phyloP scores from a whole-genome alignment of 1,140 invertebrate species.

The Penaeus indicus region DNA sequence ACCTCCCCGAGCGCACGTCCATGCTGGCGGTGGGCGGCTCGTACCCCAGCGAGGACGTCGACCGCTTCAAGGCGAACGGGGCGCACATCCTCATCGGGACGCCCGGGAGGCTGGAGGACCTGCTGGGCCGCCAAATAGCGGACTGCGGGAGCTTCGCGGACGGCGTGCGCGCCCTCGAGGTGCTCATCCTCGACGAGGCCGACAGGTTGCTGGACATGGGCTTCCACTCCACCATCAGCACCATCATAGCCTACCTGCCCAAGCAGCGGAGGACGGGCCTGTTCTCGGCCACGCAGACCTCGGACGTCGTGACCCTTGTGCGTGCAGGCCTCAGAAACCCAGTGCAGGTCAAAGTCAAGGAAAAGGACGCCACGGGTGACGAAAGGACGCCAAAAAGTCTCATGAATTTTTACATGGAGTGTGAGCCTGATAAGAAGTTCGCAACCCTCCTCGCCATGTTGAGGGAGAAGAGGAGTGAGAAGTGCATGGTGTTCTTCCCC shows the following conservation, averaged over 20 bases:
- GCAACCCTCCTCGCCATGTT: conserved; percentile 82
- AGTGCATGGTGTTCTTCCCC: conserved; percentile 94
- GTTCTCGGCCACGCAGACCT: conserved; percentile 99
- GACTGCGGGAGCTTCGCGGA: conserved; percentile 77
- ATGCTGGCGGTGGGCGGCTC: conserved; percentile 88
- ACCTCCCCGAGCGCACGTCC: conserved; percentile 70
- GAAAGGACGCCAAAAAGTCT: conserved; percentile 84
- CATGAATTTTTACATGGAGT: conserved; percentile 88
- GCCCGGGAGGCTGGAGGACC: conserved; percentile 91
- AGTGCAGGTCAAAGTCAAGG: conserved; percentile 89
- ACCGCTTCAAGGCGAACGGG: conserved; percentile 78
- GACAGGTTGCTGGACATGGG: conserved; percentile 94
- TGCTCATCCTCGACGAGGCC: conserved; percentile 97
- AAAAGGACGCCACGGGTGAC: conserved; percentile 75
- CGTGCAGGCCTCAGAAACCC: conserved; percentile 96
- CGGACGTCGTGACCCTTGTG: conserved; percentile 91
- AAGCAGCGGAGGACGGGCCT: conserved; percentile 94
- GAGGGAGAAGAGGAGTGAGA: conserved; percentile 76
- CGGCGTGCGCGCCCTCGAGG: conserved; percentile 84
- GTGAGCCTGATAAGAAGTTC: conserved; percentile 83
- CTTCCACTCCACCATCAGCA: conserved; percentile 89
- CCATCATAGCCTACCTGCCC: conserved; percentile 91
- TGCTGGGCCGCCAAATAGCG: conserved; percentile 77
- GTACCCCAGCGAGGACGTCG: conserved; percentile 79
- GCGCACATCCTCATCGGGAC: conserved; percentile 92